Evolutionary conservation across 2,113 vertebrate genomes (phyloP).

Genomic region (Acrocephalus arundinaceus): DNA sequence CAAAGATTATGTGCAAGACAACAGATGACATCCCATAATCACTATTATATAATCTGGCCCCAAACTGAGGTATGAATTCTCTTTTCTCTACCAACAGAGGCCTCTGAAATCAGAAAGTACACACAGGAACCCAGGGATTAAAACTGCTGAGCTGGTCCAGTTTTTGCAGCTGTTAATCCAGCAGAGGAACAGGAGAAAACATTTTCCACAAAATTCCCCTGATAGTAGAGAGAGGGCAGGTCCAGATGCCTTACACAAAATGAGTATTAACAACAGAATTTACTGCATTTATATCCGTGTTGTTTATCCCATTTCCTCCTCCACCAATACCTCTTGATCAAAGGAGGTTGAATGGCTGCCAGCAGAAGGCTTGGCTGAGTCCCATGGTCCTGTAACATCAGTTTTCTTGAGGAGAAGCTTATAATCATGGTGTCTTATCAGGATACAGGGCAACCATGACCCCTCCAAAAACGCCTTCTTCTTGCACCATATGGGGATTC

Average conservation of each 20-base stretch:
- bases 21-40: neutral
- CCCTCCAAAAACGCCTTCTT: neutral
- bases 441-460: neutral
- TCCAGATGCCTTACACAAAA: neutral
- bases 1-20: neutral
- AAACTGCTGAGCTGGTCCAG: neutral
- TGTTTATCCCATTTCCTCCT: neutral
- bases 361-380: neutral
- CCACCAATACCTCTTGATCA: neutral
- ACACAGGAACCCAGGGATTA: neutral
- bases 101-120: neutral
- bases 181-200: neutral
- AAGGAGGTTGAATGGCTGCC: neutral
- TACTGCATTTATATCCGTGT: accelerated
- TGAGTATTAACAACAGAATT: neutral
- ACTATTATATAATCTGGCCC: neutral
- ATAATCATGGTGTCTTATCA: accelerated
- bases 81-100: neutral
- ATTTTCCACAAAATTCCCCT: neutral
- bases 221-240: neutral
- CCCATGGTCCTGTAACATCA: neutral
- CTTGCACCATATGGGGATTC: neutral
- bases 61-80: neutral
- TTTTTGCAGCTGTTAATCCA: neutral
- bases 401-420: neutral